Conservation (phyloP, 2,113 vertebrate species). For the Onychostruthus taczanowskii region DNA sequence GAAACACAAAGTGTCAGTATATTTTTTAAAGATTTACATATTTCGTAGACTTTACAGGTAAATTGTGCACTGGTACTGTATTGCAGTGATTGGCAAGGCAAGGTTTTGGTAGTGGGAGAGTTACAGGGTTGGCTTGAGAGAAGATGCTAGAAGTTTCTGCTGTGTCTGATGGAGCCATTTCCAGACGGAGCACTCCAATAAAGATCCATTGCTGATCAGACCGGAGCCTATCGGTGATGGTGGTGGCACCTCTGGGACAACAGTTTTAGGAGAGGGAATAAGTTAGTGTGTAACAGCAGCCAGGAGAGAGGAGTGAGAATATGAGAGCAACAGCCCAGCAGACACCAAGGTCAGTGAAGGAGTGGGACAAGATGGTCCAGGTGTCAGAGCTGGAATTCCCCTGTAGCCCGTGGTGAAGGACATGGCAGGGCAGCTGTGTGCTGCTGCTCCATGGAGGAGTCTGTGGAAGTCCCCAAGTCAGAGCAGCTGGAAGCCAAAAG, state of each 20-base stretch:
- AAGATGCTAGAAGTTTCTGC: neutral
- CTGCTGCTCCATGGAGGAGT: neutral
- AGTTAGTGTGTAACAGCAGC: neutral
- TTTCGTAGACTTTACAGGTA: neutral
- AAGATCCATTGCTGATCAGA: rapidly evolving
- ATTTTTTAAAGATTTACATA: neutral
- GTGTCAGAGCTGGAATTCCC: rapidly evolving
- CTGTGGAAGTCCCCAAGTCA: rapidly evolving
- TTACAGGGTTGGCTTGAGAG: neutral
- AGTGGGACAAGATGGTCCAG: rapidly evolving
- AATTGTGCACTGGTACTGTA: neutral
- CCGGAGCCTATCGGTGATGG: rapidly evolving
- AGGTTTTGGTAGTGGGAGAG: neutral
- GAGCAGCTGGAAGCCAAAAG: neutral
- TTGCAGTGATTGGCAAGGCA: neutral
- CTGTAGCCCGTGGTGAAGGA: rapidly evolving
- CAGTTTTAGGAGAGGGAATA: neutral
- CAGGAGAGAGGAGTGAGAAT: neutral
- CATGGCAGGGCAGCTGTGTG: neutral
- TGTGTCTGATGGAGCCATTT: neutral
- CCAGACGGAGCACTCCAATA: neutral
- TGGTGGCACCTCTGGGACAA: neutral
- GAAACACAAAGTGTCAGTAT: neutral
- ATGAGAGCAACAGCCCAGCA: neutral
- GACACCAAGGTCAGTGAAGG: neutral